Evolutionary conservation across 2,888 invertebrate species (phyloP).

Genomic region (Folsomia manolachei): DNA sequence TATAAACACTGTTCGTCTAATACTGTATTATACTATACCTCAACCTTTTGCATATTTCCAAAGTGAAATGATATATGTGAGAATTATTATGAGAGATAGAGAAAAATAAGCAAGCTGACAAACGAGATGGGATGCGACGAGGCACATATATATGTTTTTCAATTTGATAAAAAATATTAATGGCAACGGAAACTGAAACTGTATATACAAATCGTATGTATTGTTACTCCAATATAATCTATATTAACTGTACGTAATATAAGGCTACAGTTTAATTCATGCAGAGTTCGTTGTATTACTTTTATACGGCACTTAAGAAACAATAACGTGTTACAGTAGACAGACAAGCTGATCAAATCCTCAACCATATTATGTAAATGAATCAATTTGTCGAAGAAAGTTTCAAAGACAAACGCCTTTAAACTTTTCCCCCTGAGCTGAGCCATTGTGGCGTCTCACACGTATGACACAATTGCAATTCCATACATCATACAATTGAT

Average conservation of each 20-base stretch:
- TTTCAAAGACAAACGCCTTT: too few species aligned
- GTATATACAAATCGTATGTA: too few species aligned
- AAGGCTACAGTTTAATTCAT: background rate
- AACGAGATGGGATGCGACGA: background rate
- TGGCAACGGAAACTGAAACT: background rate
- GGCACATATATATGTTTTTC: background rate
- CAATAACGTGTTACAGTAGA: too few species aligned
- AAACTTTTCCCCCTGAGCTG: too few species aligned
- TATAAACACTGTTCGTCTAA: too few species aligned
- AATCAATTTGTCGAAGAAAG: too few species aligned
- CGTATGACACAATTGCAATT: too few species aligned
- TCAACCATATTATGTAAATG: too few species aligned
- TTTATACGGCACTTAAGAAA: slow-evolving; percentile 15
- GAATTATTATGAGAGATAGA: background rate
- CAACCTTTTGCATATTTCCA: background rate
- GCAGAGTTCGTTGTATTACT: slow-evolving; percentile 1
- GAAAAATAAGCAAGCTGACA: background rate
- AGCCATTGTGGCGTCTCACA: too few species aligned
- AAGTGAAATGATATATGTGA: background rate
- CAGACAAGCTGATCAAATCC: too few species aligned
- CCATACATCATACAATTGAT: too few species aligned
- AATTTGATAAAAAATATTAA: background rate
- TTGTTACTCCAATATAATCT: background rate
- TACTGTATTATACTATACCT: background rate
- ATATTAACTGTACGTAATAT: background rate